phyloP scores from a whole-genome alignment of 2,113 vertebrate genomes.

The Oenanthe oenanthe region DNA sequence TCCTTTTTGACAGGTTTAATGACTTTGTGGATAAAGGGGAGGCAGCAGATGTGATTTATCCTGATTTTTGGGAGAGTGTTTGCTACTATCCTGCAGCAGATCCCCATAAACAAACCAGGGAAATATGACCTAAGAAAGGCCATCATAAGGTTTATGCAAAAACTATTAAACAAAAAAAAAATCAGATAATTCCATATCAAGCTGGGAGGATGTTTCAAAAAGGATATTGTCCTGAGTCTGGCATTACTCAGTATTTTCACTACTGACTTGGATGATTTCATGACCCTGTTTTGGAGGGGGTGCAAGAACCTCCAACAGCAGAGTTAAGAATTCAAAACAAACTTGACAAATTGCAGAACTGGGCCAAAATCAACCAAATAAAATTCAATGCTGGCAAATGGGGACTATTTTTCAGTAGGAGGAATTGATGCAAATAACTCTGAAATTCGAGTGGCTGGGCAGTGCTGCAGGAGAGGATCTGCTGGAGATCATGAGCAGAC shows the following conservation, averaged over 20 bases:
- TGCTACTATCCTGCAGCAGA: neutral
- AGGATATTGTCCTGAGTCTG: neutral
- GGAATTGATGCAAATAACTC: neutral
- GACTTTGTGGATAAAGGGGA: conserved; percentile 33
- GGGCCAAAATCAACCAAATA: conserved; percentile 8
- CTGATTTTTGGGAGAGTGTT: conserved; percentile 16
- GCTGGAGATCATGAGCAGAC: neutral
- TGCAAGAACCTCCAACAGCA: neutral
- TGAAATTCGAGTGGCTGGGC: neutral
- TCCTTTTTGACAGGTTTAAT: conserved; percentile 67
- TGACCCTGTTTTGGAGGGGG: neutral
- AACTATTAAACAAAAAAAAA: neutral
- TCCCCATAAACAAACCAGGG: neutral
- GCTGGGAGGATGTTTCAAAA: neutral
- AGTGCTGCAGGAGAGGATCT: neutral
- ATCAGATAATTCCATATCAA: neutral
- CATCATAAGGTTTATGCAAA: neutral
- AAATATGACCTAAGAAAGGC: neutral
- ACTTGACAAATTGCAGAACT: neutral
- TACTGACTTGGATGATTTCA: neutral
- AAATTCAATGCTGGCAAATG: neutral
- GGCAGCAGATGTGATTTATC: conserved; percentile 43
- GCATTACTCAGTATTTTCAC: neutral
- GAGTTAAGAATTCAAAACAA: conserved; percentile 8
- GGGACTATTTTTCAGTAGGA: neutral